These are phyloP conservation scores for Podarcis siculus DNA, from an alignment of 2,797 vertebrate species.

Conservation along the genomic window DNA sequence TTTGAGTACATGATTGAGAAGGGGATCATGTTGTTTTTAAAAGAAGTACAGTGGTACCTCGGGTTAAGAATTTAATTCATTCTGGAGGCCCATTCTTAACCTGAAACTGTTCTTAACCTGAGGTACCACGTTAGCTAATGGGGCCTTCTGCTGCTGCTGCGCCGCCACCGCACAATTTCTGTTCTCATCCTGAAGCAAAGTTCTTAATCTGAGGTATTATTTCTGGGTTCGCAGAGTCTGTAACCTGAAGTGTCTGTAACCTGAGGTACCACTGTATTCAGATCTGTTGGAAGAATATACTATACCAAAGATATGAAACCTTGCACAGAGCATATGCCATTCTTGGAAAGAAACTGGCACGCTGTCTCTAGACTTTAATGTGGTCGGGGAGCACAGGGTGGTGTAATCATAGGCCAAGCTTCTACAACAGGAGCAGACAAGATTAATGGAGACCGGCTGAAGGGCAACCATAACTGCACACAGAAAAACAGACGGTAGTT, in stretches of 20 bases:
- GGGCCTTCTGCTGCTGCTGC: too few relatives aligned
- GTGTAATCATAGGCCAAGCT: neutral
- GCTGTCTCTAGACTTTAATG: neutral
- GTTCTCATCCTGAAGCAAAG: too few relatives aligned
- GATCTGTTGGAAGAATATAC: neutral
- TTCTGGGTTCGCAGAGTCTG: too few relatives aligned
- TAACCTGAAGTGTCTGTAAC: too few relatives aligned
- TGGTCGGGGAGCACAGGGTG: neutral
- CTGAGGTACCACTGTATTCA: too few relatives aligned
- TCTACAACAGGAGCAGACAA: constrained; percentile 10
- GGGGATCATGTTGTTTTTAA: neutral
- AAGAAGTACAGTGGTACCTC: neutral
- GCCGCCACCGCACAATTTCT: too few relatives aligned
- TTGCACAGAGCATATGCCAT: neutral
- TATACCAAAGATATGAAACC: neutral
- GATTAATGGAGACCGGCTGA: neutral
- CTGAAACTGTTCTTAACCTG: too few relatives aligned
- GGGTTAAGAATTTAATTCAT: too few relatives aligned
- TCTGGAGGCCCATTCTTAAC: too few relatives aligned
- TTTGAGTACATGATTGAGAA: too few relatives aligned
- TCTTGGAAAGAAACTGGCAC: neutral
- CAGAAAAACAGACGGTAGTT: neutral
- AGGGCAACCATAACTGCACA: neutral
- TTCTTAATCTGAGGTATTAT: too few relatives aligned
- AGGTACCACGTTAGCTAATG: too few relatives aligned